Conservation (phyloP, 2,113 vertebrate genomes). For the Thalassoma bifasciatum region DNA sequence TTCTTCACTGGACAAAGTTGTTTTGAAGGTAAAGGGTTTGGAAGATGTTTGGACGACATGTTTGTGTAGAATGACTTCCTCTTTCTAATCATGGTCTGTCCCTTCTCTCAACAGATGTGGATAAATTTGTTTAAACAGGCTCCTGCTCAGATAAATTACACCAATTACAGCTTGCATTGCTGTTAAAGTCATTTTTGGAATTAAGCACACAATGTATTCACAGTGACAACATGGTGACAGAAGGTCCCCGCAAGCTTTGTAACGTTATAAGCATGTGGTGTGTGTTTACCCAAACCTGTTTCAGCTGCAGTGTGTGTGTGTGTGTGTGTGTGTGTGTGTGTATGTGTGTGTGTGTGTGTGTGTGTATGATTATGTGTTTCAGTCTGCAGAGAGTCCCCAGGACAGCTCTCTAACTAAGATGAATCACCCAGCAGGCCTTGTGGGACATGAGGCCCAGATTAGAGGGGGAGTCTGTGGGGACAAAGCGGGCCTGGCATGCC, state of each 20-base stretch:
- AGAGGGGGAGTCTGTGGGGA: slow-evolving; percentile 45
- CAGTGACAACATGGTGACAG: not conserved
- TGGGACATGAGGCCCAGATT: slow-evolving; percentile 66
- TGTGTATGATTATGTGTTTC: slow-evolving; percentile 45
- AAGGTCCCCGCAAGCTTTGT: slow-evolving; percentile 14
- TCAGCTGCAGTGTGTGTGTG: slow-evolving; percentile 2
- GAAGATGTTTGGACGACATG: too few species aligned
- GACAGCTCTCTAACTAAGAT: slow-evolving; percentile 77
- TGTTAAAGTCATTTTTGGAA: not conserved
- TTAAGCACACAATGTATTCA: not conserved
- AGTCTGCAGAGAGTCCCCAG: slow-evolving; percentile 36
- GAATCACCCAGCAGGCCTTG: slow-evolving; percentile 61
- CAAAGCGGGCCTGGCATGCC: not conserved
- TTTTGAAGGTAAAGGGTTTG: too few species aligned
- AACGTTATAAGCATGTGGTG: slow-evolving; percentile 12
- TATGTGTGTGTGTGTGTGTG: slow-evolving; percentile 22
- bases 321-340: slow-evolving; percentile 34
- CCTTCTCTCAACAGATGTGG: slow-evolving; percentile 3
- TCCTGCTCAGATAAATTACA: not conserved
- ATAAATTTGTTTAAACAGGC: not conserved
- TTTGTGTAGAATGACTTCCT: not conserved
- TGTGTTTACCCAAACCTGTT: slow-evolving; percentile 25
- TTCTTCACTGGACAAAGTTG: too few species aligned
- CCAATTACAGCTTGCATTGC: not conserved
- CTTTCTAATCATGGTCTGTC: not conserved